phyloP scores from a whole-genome alignment of 64 coral and sea anemone species.

The Pocillopora damicornis region DNA sequence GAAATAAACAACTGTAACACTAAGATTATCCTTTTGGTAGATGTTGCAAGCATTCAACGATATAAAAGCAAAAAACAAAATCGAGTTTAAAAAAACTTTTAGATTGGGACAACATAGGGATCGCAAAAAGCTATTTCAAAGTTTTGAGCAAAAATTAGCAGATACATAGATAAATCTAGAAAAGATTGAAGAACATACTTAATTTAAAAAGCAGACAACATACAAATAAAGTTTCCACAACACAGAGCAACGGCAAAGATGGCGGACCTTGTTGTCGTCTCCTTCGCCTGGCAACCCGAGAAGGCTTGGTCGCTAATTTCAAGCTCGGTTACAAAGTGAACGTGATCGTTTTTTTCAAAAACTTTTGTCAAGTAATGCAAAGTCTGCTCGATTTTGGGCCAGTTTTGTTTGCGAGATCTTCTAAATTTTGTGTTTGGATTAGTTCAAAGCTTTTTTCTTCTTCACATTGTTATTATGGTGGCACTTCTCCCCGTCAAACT shows the following conservation, averaged over 20 bases:
- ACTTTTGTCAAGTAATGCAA: constrained; percentile 11
- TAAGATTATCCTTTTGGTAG: no score
- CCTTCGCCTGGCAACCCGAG: constrained; percentile 48
- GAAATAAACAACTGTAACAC: no score
- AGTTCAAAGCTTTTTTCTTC: constrained; percentile 36
- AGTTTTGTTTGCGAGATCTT: constrained; percentile 30
- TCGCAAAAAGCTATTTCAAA: not conserved
- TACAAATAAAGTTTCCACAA: not conserved
- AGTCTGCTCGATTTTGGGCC: constrained; percentile 4
- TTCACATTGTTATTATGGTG: not conserved
- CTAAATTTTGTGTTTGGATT: constrained; percentile 22
- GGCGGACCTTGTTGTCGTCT: constrained; percentile 56
- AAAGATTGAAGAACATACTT: not conserved
- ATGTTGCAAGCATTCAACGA: no score
- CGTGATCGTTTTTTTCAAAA: no score
- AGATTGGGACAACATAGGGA: not conserved
- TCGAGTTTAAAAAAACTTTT: no score
- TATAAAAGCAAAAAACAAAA: no score
- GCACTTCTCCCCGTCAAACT: not conserved
- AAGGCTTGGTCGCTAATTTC: constrained; percentile 49
- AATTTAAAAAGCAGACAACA: constrained; percentile 3
- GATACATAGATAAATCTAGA: not conserved
- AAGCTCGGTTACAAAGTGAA: not conserved
- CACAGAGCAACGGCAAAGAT: constrained; percentile 11
- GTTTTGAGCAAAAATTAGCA: not conserved